Conservation (phyloP, 2,888 invertebrate species). For the Rhamphomyia laevipes region DNA sequence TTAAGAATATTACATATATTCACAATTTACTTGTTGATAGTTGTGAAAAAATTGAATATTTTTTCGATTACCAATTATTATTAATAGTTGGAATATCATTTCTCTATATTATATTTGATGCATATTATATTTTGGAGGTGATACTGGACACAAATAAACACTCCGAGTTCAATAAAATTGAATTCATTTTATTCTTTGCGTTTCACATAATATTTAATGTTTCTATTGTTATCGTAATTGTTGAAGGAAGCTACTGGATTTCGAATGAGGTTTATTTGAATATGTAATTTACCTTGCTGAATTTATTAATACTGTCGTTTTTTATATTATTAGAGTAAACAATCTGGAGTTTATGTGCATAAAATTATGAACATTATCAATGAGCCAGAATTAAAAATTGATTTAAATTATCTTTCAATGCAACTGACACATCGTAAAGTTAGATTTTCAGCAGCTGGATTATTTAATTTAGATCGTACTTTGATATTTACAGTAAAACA, state of each 20-base stretch:
- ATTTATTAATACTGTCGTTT: neutral
- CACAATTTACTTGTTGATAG: slow-evolving; percentile 33
- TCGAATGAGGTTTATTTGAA: slow-evolving; percentile 14
- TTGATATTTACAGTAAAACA: slow-evolving; percentile 35
- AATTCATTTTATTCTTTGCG: slow-evolving; percentile 32
- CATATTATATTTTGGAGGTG: slow-evolving; percentile 32
- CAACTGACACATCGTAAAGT: slow-evolving; percentile 32
- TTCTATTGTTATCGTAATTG: slow-evolving; percentile 29
- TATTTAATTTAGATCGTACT: slow-evolving; percentile 35
- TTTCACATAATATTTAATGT: slow-evolving; percentile 32
- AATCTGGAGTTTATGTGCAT: slow-evolving; percentile 28
- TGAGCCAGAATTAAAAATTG: slow-evolving; percentile 27
- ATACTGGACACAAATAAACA: slow-evolving; percentile 28
- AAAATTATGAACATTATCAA: slow-evolving; percentile 31
- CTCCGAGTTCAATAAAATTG: slow-evolving; percentile 27
- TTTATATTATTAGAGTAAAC: slow-evolving; percentile 17
- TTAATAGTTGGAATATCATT: slow-evolving; percentile 33
- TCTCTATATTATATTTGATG: slow-evolving; percentile 32
- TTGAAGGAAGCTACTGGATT: slow-evolving; percentile 28
- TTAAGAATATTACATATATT: slow-evolving; percentile 29
- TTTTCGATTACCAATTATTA: slow-evolving; percentile 30
- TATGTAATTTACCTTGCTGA: no score
- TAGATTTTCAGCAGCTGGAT: slow-evolving; percentile 33
- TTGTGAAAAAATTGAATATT: slow-evolving; percentile 30
- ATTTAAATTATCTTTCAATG: slow-evolving; percentile 29